A percentile compares a stretch with the other conserved stretches of the same genome.
Evolutionary conservation across 2,888 invertebrate genomes (phyloP).

Genomic region (Hirtodrosophila cameraria): DNA sequence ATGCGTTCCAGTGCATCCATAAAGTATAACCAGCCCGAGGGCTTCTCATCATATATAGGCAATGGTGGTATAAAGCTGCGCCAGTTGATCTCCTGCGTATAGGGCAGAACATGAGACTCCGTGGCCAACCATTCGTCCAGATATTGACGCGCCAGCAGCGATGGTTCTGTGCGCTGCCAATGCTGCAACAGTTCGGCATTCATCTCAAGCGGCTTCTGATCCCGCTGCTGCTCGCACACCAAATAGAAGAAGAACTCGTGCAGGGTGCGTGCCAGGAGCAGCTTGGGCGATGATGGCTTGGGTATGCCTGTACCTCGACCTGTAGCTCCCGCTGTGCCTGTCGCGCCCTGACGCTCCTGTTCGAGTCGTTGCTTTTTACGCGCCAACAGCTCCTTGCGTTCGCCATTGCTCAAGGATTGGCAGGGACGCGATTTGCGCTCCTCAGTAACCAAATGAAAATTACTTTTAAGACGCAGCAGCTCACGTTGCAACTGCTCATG

Average conservation of each 20-base stretch:
- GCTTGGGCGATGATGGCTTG: conserved; percentile 84
- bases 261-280: conserved; percentile 87
- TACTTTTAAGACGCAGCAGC: conserved; percentile 74
- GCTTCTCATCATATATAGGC: conserved; percentile 86
- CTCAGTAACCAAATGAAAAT: conserved; percentile 65
- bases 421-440: conserved; percentile 54
- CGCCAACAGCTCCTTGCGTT: conserved; percentile 42
- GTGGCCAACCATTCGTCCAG: conserved; percentile 84
- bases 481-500: conserved; percentile 72
- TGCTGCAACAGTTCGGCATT: conserved; percentile 61
- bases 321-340: no score
- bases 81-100: conserved; percentile 86
- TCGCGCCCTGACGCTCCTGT: no score
- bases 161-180: conserved; percentile 81
- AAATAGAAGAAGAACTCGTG: conserved; percentile 90
- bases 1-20: conserved; percentile 89
- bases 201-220: conserved; percentile 65
- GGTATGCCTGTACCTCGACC: not conserved
- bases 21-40: conserved; percentile 88
- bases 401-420: conserved; percentile 1
- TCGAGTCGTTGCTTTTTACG: conserved; percentile 11
- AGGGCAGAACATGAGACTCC: conserved; percentile 79
- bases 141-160: conserved; percentile 81
- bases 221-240: conserved; percentile 86
- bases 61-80: conserved; percentile 90